Conservation (phyloP, 2,113 vertebrate genomes). For the Pollachius pollachius region DNA sequence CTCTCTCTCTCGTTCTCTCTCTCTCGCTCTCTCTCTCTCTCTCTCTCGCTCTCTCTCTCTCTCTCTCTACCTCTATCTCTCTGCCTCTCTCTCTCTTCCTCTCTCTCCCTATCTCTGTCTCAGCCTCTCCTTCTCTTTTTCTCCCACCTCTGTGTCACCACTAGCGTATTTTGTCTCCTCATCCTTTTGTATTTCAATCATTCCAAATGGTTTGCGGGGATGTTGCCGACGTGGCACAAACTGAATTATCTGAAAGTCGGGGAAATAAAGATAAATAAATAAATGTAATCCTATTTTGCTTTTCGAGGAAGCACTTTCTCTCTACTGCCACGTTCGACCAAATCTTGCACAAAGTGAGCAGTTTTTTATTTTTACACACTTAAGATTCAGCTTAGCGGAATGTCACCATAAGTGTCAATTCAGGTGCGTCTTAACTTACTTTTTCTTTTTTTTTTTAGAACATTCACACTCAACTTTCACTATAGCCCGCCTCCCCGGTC, state of each 20-base stretch:
- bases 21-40: background rate
- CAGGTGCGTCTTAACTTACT: too few species aligned
- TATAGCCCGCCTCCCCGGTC: background rate
- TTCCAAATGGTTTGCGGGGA: too few species aligned
- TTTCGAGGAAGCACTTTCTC: too few species aligned
- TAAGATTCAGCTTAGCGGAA: background rate
- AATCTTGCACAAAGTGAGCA: background rate
- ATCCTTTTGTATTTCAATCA: too few species aligned
- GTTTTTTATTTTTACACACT: background rate
- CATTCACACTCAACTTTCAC: background rate
- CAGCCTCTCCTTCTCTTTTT: background rate
- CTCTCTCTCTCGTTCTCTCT: background rate
- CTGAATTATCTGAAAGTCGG: too few species aligned
- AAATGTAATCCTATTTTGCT: too few species aligned
- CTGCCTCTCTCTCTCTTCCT: background rate
- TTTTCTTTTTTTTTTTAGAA: too few species aligned
- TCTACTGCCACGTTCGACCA: background rate
- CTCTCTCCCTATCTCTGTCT: slow-evolving; percentile 11
- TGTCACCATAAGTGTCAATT: too few species aligned
- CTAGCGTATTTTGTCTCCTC: too few species aligned
- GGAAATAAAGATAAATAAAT: too few species aligned
- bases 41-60: background rate
- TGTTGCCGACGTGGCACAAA: too few species aligned
- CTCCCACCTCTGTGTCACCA: background rate
- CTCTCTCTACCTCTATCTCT: background rate